Base-by-base conservation (phyloP, 1,140 invertebrate species). In the Atta cephalotes region DNA sequence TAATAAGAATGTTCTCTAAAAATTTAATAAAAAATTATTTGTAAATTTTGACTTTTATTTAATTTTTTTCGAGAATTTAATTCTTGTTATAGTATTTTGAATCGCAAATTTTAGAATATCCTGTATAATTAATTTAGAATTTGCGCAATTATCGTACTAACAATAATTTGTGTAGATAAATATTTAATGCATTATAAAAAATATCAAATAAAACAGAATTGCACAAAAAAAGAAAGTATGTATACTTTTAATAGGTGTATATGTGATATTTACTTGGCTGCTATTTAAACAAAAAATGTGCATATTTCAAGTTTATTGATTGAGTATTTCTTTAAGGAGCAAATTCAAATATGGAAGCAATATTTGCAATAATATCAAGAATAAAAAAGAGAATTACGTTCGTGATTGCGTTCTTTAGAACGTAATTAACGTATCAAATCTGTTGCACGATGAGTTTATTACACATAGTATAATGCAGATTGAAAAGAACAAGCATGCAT, bases 391-490 rank as follows among this genome's bases (percentile, higher is more conserved):
- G 39, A 62, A 82, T 82, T 62, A 39, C 39, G 0, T 25, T 25
- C 25, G 12, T 16, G 66, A 71, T 81, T 71, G 31, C 18, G 7
- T 49, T 45, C 7, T 14, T 62, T 28, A 21, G 18, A 71, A 49
- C 6, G 21, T 45, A 49, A n/a, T 21, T 49, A n/a, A n/a, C 53
- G 25, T 82, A 82, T 74, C 80, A 82, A 82, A 82, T 82, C 68
- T 82, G 53, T 74, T 62, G 18, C 56, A 49, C 53, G n/a, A 56
- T 56, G 56, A 74, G 68, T 72, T 74, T 82, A 74, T 62, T 49
- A 53, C 68, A 74, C 66, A 25, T 2, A 70, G 39, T 71, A 82
- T 51, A 85, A 79, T 85, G 49, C 58, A 78, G 51, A 85, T 85
- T 85, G 60, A 53, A 45, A 62, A 49, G 45, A 28, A 78, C 72